Evolutionary conservation across 2,113 vertebrate genomes (phyloP).

Genomic region (Sprattus sprattus): DNA sequence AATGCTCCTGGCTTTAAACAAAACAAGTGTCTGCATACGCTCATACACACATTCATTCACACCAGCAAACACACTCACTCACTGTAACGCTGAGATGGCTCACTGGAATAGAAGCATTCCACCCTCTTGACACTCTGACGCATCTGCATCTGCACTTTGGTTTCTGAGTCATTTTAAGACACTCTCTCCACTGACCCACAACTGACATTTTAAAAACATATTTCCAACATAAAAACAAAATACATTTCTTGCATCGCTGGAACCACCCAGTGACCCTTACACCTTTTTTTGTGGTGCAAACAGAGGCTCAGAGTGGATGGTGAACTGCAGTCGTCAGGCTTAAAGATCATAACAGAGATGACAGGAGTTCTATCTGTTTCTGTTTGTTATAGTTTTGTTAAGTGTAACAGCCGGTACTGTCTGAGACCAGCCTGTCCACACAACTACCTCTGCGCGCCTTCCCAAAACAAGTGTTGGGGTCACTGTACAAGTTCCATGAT

Average conservation of each 20-base stretch:
- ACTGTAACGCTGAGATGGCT: constrained; percentile 28
- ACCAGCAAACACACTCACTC: constrained; percentile 37
- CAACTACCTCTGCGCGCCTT: neutral
- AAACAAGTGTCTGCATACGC: constrained; percentile 19
- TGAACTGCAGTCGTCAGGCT: neutral
- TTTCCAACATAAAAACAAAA: neutral
- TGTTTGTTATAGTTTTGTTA: neutral
- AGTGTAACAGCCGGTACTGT: neutral
- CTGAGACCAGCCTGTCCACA: neutral
- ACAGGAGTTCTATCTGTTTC: neutral
- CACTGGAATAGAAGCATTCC: constrained; percentile 35
- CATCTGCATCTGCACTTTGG: neutral
- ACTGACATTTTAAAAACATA: neutral
- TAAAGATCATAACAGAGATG: neutral
- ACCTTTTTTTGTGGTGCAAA: neutral
- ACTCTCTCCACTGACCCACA: neutral
- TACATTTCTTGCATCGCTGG: constrained; percentile 32
- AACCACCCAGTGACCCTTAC: neutral
- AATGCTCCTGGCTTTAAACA: constrained; percentile 40
- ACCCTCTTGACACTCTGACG: constrained; percentile 18
- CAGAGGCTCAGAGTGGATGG: neutral
- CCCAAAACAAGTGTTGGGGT: neutral
- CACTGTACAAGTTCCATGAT: neutral
- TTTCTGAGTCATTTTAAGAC: neutral
- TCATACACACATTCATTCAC: constrained; percentile 35